A percentile compares a stretch with the other conserved stretches of the same genome.
Evolutionary conservation across 2,113 vertebrate genomes (phyloP).

Genomic region (Gnathonemus longibarbis): DNA sequence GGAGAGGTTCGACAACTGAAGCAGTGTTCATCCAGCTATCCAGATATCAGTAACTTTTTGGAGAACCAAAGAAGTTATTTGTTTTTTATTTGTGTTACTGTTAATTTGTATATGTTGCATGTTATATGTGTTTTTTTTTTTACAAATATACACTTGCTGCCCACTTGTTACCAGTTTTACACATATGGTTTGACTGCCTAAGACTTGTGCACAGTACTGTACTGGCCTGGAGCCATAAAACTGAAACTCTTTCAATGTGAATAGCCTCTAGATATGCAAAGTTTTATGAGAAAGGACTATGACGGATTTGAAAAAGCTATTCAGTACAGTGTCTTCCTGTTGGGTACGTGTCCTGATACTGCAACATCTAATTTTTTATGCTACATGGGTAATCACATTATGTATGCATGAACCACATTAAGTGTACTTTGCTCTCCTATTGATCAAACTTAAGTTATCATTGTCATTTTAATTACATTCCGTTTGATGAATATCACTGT

Average conservation of each 20-base stretch:
- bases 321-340: neutral
- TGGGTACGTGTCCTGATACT: neutral
- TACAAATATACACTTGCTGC: neutral
- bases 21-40: neutral
- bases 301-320: neutral
- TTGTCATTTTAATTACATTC: conserved; percentile 11
- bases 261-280: neutral
- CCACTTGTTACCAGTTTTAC: neutral
- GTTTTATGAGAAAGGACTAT: neutral
- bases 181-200: neutral
- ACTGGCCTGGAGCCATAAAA: neutral
- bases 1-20: neutral
- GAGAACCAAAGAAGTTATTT: neutral
- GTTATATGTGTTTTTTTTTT: neutral
- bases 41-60: neutral
- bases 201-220: neutral
- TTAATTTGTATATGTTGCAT: neutral
- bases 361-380: neutral
- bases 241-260: neutral
- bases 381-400: neutral
- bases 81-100: neutral
- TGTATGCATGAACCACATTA: neutral
- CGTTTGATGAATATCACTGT: neutral
- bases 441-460: neutral
- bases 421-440: neutral